Evolutionary conservation across 2,888 invertebrate species (phyloP).

Genomic region (Campoplex nolae): DNA sequence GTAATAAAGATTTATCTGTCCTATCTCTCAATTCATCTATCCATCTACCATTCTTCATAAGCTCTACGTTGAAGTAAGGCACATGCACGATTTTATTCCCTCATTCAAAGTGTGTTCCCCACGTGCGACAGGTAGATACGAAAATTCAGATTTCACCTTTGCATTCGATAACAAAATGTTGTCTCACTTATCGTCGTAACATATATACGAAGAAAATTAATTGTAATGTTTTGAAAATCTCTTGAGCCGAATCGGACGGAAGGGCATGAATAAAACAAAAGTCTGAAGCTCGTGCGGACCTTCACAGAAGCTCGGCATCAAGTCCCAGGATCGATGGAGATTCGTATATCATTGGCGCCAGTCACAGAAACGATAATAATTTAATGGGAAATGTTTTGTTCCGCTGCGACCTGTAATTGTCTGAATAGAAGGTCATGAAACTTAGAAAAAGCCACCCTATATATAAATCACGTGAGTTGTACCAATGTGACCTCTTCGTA

Average conservation of each 20-base stretch:
- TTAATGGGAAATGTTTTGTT: not conserved
- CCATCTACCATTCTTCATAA: slow-evolving; percentile 30
- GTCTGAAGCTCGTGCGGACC: not conserved
- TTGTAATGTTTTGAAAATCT: not conserved
- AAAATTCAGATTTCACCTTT: not conserved
- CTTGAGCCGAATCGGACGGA: too few species aligned
- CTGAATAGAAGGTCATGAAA: not conserved
- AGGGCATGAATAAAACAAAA: not conserved
- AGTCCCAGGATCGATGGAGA: not conserved
- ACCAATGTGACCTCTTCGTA: slow-evolving; percentile 1
- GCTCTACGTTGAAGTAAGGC: slow-evolving; percentile 1
- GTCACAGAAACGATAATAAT: not conserved
- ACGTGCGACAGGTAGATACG: not conserved
- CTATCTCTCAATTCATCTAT: slow-evolving; percentile 63
- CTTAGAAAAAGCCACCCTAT: not conserved
- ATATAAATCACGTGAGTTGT: slow-evolving; percentile 2
- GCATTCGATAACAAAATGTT: not conserved
- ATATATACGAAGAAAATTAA: not conserved
- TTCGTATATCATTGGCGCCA: not conserved
- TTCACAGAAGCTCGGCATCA: not conserved
- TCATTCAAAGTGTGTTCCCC: not conserved
- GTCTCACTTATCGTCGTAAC: not conserved
- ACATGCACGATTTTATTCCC: slow-evolving; percentile 4
- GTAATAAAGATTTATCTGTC: slow-evolving; percentile 65
- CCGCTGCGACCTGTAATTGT: not conserved